phyloP scores from a whole-genome alignment of 2,888 invertebrate species.

The Cantharis rufa region DNA sequence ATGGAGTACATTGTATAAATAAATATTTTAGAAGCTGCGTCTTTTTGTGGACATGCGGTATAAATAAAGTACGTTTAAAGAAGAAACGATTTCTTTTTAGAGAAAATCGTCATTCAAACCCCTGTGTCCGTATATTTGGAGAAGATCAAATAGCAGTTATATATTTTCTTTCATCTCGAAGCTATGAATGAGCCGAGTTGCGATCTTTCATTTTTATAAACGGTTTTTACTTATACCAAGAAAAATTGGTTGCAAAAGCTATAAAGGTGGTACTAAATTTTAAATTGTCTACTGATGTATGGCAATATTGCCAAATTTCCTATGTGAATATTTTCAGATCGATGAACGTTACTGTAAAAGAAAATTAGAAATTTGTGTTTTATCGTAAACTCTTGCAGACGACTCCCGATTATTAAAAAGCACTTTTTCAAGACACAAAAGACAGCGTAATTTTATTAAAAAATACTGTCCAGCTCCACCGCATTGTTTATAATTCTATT shows the following conservation, averaged over 20 bases:
- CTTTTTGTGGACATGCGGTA: background rate
- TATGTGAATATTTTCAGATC: constrained; percentile 18
- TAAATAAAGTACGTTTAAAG: background rate
- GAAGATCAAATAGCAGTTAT: constrained; percentile 22
- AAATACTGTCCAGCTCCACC: background rate
- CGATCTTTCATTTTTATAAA: constrained; percentile 21
- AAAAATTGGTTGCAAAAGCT: constrained; percentile 18
- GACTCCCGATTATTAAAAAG: background rate
- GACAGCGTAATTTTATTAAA: background rate
- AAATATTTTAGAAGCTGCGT: background rate
- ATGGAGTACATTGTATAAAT: background rate
- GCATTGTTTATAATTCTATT: background rate
- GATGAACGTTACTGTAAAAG: constrained; percentile 10
- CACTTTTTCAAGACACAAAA: background rate
- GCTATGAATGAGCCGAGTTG: constrained; percentile 13
- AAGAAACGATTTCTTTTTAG: background rate
- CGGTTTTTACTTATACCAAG: constrained; percentile 18
- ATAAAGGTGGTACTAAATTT: constrained; percentile 20
- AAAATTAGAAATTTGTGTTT: constrained; percentile 25
- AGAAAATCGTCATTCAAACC: background rate
- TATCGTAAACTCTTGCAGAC: background rate
- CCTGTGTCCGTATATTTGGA: constrained; percentile 7
- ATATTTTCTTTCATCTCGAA: constrained; percentile 21
- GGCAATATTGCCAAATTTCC: constrained; percentile 21
- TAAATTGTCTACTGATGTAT: constrained; percentile 20